Evolutionary conservation across 2,113 vertebrate genomes (phyloP).

Genomic region (Xenopus tropicalis): DNA sequence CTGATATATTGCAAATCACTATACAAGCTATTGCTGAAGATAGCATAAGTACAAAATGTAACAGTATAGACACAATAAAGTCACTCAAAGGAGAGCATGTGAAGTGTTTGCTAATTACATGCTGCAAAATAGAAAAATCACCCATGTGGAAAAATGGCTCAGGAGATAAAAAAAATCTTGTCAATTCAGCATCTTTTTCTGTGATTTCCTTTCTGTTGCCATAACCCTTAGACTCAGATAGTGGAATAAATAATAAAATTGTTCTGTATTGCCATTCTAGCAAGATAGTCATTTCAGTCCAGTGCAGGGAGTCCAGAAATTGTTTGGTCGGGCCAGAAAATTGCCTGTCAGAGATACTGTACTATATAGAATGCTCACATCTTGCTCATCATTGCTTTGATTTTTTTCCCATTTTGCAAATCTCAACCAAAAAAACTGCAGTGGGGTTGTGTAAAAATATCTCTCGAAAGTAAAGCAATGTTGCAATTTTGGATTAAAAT

Average conservation of each 20-base stretch:
- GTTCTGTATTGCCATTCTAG: conserved; percentile 9
- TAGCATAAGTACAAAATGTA: not conserved
- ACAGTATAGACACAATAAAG: conserved; percentile 8
- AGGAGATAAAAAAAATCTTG: conserved; percentile 22
- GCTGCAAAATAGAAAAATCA: conserved; percentile 21
- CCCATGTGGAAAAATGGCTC: conserved; percentile 27
- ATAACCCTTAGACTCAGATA: conserved; percentile 34
- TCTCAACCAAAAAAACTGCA: too few relatives aligned
- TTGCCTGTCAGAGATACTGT: not conserved
- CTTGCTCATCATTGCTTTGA: too few relatives aligned
- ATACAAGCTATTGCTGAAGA: not conserved
- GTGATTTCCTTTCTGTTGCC: conserved; percentile 22
- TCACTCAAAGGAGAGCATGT: not conserved
- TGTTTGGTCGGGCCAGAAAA: not conserved
- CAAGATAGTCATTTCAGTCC: conserved; percentile 19
- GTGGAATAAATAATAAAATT: conserved; percentile 18
- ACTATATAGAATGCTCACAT: too few relatives aligned
- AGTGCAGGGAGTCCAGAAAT: not conserved
- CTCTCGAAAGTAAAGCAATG: too few relatives aligned
- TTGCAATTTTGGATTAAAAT: too few relatives aligned
- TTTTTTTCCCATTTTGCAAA: too few relatives aligned
- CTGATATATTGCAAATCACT: not conserved
- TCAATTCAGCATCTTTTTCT: conserved; percentile 33
- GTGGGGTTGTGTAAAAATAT: too few relatives aligned
- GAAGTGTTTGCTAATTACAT: conserved; percentile 37